Evolutionary conservation across 92 coral and sea anemone species (phyloP).

Genomic region (Epizoanthus illoricatus): DNA sequence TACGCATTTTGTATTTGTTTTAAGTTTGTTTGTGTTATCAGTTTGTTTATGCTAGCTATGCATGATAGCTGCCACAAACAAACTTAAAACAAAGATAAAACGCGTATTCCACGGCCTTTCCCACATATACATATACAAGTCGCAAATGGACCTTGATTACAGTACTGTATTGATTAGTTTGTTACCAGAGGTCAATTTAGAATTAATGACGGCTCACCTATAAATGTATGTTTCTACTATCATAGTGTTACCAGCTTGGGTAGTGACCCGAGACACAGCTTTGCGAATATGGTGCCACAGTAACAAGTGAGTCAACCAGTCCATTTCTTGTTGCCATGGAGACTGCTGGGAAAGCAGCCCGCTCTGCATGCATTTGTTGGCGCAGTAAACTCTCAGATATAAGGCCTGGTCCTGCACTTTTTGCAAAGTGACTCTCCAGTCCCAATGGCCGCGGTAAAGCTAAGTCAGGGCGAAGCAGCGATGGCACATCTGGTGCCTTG

Average conservation of each 20-base stretch:
- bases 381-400: conserved; percentile 27
- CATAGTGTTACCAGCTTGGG: conserved; percentile 77
- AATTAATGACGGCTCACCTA: neutral
- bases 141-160: too few relatives aligned
- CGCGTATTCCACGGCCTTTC: too few relatives aligned
- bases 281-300: conserved; percentile 93
- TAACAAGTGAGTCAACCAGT: conserved; percentile 79
- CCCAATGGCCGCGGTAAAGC: conserved; percentile 12
- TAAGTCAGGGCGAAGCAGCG: conserved; percentile 22
- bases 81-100: too few relatives aligned
- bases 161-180: neutral
- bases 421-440: conserved; percentile 23
- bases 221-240: neutral
- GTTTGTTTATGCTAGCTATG: too few relatives aligned
- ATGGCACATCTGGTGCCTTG: conserved; percentile 10
- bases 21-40: too few relatives aligned
- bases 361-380: conserved; percentile 42
- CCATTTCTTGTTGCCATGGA: conserved; percentile 80
- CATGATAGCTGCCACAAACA: too few relatives aligned
- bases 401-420: conserved; percentile 14
- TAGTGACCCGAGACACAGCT: conserved; percentile 87
- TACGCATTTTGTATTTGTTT: too few relatives aligned
- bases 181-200: neutral
- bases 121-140: too few relatives aligned
- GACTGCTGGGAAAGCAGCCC: conserved; percentile 57